These are phyloP conservation scores for Euthynnus affinis DNA, from an alignment of 2,797 vertebrate genomes.

Conservation along the genomic window DNA sequence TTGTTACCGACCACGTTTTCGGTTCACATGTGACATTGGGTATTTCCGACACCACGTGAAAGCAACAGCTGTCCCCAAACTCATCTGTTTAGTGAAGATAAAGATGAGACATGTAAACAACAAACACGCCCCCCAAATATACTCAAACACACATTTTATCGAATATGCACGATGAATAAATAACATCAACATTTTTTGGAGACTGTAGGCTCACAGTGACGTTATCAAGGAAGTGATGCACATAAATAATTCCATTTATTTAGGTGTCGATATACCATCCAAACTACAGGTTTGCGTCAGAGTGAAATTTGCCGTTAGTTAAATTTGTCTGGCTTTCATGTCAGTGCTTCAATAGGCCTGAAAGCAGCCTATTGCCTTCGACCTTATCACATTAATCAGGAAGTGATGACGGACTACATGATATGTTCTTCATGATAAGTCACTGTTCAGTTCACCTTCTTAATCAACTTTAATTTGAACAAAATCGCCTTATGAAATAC, in stretches of 20 bases:
- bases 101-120: neutral
- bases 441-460: neutral
- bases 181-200: neutral
- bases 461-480: neutral
- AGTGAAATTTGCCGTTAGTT: neutral
- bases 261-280: neutral
- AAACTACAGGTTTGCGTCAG: neutral
- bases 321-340: no score
- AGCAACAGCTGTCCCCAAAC: constrained; percentile 1
- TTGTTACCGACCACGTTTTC: neutral
- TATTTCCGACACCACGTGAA: neutral
- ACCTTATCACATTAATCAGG: constrained; percentile 20
- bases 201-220: neutral
- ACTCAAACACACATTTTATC: neutral
- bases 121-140: neutral
- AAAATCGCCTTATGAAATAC: fast-evolving
- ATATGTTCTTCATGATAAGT: neutral
- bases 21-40: neutral
- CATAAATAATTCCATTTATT: neutral
- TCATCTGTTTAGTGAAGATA: constrained; percentile 16
- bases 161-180: neutral
- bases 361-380: neutral
- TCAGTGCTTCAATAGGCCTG: neutral
- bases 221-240: neutral
- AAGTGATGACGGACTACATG: constrained; percentile 24